Conservation (phyloP, 1,140 invertebrate genomes). For the Homarus americanus region DNA sequence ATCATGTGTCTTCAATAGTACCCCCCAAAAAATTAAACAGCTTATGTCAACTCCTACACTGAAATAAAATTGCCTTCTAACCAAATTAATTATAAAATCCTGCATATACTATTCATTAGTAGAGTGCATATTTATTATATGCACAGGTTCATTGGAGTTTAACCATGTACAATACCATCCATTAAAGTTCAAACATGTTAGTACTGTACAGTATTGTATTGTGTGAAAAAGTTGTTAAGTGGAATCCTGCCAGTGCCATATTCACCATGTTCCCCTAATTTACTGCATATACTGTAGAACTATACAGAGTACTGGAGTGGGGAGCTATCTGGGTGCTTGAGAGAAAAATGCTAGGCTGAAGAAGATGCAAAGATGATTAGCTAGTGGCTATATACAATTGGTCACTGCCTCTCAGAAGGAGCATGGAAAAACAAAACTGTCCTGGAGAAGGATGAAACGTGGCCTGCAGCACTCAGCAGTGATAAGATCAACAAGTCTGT, state of each 20-base stretch:
- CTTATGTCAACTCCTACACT: background rate
- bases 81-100: background rate
- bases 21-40: background rate
- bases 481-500: slow-evolving; percentile 29
- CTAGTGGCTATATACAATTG: slow-evolving; percentile 29
- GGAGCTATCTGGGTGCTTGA: background rate
- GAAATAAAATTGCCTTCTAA: background rate
- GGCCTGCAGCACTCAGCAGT: slow-evolving; percentile 19
- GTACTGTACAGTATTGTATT: background rate
- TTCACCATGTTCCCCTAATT: background rate
- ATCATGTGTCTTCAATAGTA: background rate
- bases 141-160: background rate
- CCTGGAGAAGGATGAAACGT: background rate
- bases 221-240: background rate
- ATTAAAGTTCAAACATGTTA: background rate
- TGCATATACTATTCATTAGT: background rate
- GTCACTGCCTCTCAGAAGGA: slow-evolving; percentile 34
- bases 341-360: slow-evolving; percentile 14
- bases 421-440: slow-evolving; percentile 17
- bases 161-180: background rate
- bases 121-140: background rate
- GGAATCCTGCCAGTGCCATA: background rate
- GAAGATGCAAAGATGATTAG: background rate
- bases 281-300: background rate
- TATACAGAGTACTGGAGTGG: background rate